phyloP scores from a whole-genome alignment of 2,888 invertebrate genomes.

The Kryphioiulus occultus region DNA sequence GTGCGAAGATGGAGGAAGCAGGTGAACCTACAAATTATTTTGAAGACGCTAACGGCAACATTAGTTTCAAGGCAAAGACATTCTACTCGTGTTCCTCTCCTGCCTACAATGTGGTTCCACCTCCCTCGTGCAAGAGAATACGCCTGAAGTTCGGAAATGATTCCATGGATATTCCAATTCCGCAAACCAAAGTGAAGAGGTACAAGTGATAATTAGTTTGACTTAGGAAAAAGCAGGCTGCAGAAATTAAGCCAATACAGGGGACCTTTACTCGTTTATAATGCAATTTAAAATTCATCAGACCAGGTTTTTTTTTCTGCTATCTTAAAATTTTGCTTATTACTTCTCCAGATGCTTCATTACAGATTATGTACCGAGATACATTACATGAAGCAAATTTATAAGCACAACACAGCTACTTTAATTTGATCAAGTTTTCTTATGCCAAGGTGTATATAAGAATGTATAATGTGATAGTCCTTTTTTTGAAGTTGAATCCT shows the following conservation, averaged over 20 bases:
- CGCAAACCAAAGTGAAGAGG: constrained; percentile 60
- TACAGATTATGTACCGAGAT: no score
- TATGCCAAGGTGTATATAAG: no score
- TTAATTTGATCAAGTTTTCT: no score
- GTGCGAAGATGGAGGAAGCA: background rate
- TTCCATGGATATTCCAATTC: constrained; percentile 86
- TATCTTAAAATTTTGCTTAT: background rate
- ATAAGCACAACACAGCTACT: no score
- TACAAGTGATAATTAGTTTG: constrained; percentile 42
- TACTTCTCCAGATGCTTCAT: no score
- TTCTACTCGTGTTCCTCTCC: constrained; percentile 41
- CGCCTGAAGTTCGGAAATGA: constrained; percentile 88
- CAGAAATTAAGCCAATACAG: background rate
- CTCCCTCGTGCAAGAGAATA: constrained; percentile 81
- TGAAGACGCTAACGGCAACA: background rate
- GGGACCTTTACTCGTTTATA: background rate
- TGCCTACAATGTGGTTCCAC: constrained; percentile 34
- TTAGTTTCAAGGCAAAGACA: constrained; percentile 64
- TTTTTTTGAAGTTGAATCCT: no score
- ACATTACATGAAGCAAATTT: no score
- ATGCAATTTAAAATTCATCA: background rate
- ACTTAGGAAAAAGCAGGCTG: background rate
- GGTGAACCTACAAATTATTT: background rate
- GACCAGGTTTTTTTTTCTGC: background rate
- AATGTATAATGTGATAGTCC: no score